A percentile compares a stretch with the other conserved stretches of the same genome.
These are phyloP conservation scores for Polypedilum vanderplanki DNA, from an alignment of 1,140 invertebrate species.

Conservation along the genomic window DNA sequence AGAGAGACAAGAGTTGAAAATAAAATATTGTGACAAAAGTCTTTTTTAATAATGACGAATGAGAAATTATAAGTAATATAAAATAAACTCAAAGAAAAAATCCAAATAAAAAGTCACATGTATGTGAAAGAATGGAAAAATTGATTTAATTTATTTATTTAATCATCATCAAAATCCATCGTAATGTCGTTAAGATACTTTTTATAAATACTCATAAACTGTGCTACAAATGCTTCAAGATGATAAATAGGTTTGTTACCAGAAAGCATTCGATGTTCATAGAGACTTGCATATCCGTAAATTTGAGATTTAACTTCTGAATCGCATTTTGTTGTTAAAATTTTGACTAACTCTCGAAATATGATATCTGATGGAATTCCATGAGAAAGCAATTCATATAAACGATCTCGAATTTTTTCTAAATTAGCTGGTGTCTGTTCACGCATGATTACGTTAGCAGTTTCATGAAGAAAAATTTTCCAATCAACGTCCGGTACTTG, in stretches of 20 bases:
- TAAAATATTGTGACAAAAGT: too few species aligned
- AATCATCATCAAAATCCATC: constrained; percentile 32
- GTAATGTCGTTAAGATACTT: constrained; percentile 67
- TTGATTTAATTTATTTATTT: constrained; percentile 25
- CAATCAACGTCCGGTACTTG: constrained; percentile 85
- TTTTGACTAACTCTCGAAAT: constrained; percentile 79
- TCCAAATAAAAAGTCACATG: constrained; percentile 7
- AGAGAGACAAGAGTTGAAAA: too few species aligned
- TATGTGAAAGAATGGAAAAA: not conserved
- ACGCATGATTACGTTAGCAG: constrained; percentile 77
- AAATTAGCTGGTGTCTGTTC: constrained; percentile 84
- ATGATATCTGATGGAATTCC: constrained; percentile 91
- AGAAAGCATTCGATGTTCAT: constrained; percentile 81
- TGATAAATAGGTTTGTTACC: constrained; percentile 96
- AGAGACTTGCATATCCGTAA: constrained; percentile 73
- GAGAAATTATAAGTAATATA: not conserved
- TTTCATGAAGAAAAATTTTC: constrained; percentile 82
- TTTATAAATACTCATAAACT: constrained; percentile 93
- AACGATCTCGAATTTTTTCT: constrained; percentile 72
- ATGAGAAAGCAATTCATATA: constrained; percentile 92
- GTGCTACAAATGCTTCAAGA: constrained; percentile 92
- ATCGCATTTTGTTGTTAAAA: constrained; percentile 84
- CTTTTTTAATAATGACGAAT: too few species aligned
- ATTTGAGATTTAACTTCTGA: constrained; percentile 80
- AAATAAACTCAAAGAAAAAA: not conserved